Evolutionary conservation across 2,888 invertebrate genomes (phyloP).

Genomic region (Vannuccia rotundouncinata): DNA sequence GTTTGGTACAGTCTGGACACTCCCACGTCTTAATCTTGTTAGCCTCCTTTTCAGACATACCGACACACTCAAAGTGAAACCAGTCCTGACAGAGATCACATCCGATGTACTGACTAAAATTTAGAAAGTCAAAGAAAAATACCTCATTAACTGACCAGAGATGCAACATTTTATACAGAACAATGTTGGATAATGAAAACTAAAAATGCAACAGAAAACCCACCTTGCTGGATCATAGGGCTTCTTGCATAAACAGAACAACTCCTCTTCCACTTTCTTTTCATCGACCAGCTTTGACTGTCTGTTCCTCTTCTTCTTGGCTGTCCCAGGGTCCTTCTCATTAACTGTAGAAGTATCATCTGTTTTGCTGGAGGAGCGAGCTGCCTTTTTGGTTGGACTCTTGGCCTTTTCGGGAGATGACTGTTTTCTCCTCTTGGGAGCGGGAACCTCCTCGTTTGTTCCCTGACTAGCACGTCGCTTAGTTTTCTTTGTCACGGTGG

Average conservation of each 20-base stretch:
- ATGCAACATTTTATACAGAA: too few relatives aligned
- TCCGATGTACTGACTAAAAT: slow-evolving; percentile 80
- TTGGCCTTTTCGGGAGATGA: too few relatives aligned
- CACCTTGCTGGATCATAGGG: slow-evolving; percentile 90
- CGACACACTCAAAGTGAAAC: slow-evolving; percentile 96
- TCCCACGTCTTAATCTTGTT: slow-evolving; percentile 77
- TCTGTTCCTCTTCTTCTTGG: not conserved
- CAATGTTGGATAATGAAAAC: too few relatives aligned
- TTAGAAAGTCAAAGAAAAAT: not conserved
- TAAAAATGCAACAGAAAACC: too few relatives aligned
- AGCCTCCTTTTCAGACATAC: slow-evolving; percentile 74
- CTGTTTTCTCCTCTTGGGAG: too few relatives aligned
- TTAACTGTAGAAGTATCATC: not conserved
- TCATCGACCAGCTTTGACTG: not conserved
- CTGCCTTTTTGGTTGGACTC: not conserved
- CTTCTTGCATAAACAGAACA: slow-evolving; percentile 82
- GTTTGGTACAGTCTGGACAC: slow-evolving; percentile 58
- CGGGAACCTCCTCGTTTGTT: too few relatives aligned
- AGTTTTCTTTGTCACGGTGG: too few relatives aligned
- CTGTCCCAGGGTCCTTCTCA: not conserved
- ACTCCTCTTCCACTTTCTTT: slow-evolving; percentile 46
- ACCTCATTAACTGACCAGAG: too few relatives aligned
- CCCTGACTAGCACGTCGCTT: too few relatives aligned
- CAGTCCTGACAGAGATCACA: slow-evolving; percentile 95
- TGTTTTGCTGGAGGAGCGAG: not conserved